phyloP scores from a whole-genome alignment of 2,888 invertebrate genomes.

The Drosophila conformis region DNA sequence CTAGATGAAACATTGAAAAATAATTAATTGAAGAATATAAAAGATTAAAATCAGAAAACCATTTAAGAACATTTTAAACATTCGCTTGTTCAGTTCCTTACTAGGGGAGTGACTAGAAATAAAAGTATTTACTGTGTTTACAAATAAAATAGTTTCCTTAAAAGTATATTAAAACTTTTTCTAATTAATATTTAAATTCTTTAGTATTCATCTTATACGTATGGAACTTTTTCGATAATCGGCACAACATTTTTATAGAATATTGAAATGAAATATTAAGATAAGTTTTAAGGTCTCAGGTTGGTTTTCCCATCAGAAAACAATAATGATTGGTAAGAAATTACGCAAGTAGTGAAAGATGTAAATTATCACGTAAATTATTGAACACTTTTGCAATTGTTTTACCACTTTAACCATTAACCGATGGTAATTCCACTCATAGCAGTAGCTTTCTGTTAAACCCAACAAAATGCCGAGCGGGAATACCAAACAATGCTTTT shows the following conservation, averaged over 20 bases:
- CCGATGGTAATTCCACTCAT: neutral
- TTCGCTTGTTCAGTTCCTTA: neutral
- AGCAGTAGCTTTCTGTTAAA: conserved; percentile 14
- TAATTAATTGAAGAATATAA: neutral
- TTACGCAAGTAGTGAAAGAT: neutral
- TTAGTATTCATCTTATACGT: neutral
- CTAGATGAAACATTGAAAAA: neutral
- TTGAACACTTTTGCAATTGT: neutral
- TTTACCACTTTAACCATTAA: neutral
- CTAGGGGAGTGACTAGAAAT: neutral
- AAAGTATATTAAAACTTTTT: neutral
- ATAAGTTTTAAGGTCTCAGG: neutral
- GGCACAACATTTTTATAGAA: neutral
- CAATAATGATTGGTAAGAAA: neutral
- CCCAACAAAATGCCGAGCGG: conserved; percentile 33
- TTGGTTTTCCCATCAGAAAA: neutral
- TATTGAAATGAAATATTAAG: neutral
- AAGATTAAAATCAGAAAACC: neutral
- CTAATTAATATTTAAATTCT: neutral
- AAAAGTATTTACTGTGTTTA: neutral
- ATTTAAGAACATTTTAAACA: no score
- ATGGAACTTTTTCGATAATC: neutral
- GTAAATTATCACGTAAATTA: neutral
- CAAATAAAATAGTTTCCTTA: neutral
- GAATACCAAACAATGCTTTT: conserved; percentile 31